These are phyloP conservation scores for Heliconius erato DNA, from an alignment of 2,888 invertebrate species.

Conservation along the genomic window DNA sequence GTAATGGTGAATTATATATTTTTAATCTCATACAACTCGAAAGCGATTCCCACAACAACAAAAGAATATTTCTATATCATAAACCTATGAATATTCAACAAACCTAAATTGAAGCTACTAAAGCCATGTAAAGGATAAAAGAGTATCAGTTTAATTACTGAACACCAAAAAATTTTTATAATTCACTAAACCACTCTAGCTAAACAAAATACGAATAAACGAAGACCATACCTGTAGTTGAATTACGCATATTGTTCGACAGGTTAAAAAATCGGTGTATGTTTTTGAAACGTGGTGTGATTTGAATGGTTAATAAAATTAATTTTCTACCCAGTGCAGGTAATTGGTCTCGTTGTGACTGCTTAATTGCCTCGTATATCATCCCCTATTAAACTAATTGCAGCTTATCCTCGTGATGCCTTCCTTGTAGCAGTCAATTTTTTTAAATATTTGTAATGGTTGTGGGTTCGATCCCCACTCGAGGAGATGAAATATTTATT, in stretches of 20 bases:
- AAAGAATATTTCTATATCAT: too few species aligned
- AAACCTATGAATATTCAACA: neutral
- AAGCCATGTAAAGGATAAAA: neutral
- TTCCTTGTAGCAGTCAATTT: constrained; percentile 52
- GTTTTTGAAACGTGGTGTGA: constrained; percentile 36
- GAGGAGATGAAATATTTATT: too few species aligned
- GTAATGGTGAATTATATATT: too few species aligned
- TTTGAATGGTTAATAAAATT: constrained; percentile 43
- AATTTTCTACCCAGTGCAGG: constrained; percentile 47
- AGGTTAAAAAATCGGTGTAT: constrained; percentile 36
- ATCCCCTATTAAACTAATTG: constrained; percentile 51
- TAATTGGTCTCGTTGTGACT: constrained; percentile 61
- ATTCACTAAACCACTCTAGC: neutral
- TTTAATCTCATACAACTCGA: too few species aligned
- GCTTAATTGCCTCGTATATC: constrained; percentile 58
- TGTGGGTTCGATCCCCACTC: too few species aligned
- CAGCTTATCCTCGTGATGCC: constrained; percentile 61
- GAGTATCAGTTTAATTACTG: neutral
- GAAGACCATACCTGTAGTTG: neutral
- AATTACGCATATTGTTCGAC: neutral
- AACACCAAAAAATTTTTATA: neutral
- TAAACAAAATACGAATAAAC: neutral
- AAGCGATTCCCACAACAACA: too few species aligned
- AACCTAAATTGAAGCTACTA: neutral
- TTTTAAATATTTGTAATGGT: neutral